Base-by-base conservation (phyloP, 2,888 invertebrate genomes). In the Xanthorhoe designata region DNA sequence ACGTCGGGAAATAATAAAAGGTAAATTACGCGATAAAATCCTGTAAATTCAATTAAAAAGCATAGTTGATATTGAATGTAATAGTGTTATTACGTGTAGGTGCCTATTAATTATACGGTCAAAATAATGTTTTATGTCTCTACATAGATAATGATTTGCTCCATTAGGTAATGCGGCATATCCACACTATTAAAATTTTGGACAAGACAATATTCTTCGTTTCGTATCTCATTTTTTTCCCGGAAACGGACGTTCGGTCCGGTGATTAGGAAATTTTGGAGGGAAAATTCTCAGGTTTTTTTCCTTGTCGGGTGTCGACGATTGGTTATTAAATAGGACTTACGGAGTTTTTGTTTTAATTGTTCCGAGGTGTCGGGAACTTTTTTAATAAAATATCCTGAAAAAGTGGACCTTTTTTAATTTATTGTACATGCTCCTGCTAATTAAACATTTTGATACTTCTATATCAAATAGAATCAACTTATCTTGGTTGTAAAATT, bases 291-390 rank as follows among this genome's bases (percentile, higher is more conserved):
- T 84, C 81, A 75, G 69, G 53, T 59, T 77, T 84, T 24, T 83
- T 85, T 87, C 84, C 85, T 82, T 77, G 76, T 75, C 69, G 88
- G 89, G 89, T 89, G 91, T 88, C 85, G 81, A 76, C 87, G 85
- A 90, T 91, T 91, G 91, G 89, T 91, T 92, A 92, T 93, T 92
- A 92, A 92, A 90, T 88, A 79, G 87, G 90, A 87, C 92, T 91
- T 87, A 88, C 78, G 76, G 77, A 74, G 78, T 77, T 75, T 83
- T 82, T 79, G 83, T 87, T 80, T 90, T 88, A 89, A 89, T 88
- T 89, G 87, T 84, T 78, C 78, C 70, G 50, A 57, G 73, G 70
- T 79, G 77, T 73, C 73, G 52, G 55, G 72, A 73, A 78, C 71
- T 79, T 80, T 77, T 80, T 78, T 70, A 71, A 74, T 74, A 69